Evolutionary conservation across 2,113 vertebrate species (phyloP), one percentile per base, ranked within the genome.

Genomic region (Corythornis madagascariensis): DNA sequence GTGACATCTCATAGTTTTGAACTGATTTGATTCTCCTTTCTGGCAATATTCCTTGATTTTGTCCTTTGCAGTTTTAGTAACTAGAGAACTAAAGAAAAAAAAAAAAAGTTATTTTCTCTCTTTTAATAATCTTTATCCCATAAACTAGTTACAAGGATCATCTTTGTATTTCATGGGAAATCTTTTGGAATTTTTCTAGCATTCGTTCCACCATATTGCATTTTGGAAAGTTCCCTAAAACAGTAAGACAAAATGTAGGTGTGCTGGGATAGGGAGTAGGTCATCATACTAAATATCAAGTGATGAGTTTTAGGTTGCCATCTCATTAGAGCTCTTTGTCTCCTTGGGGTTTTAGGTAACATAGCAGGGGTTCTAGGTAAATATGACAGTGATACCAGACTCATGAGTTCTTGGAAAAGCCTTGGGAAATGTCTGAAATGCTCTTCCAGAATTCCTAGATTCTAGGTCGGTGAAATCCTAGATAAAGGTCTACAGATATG

Each of bases 1-100:
- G 33, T 90, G 89, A 71, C 26, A 57, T 40, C 84, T 85, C 86
- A 43, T 29, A 85, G 31, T 92, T 96, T 63, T 83, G 80, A 93
- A 83, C 47, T 88, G 21, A 83, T 86, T 53, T 57, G 11, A 50
- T 89, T 65, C 43, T 88, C 42, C 47, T 89, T 83, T 83, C 67
- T 93, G 60, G 61, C 18, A 83, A 19, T 52, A 76, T 33, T 80
- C 28, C 45, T 47, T 66, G 17, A 4, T 72, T 66, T 65, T 50
- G 13, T 25, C 25, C 33, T 48, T 5, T 31, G 13, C 57, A 86
- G 50, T 69, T 86, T 90, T 89, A 90, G 63, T 72, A 95, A 72
- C 48, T 31, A 80, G 11, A 18, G 66, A 90, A 56, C 47, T 18
- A 76, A 50, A 67, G 45, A 76, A 61, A 91, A 38, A 38, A 48